Evolutionary conservation across 1,140 invertebrate genomes (phyloP), one percentile per base, ranked within the genome.

Genomic region (Hesperophylax magnus): DNA sequence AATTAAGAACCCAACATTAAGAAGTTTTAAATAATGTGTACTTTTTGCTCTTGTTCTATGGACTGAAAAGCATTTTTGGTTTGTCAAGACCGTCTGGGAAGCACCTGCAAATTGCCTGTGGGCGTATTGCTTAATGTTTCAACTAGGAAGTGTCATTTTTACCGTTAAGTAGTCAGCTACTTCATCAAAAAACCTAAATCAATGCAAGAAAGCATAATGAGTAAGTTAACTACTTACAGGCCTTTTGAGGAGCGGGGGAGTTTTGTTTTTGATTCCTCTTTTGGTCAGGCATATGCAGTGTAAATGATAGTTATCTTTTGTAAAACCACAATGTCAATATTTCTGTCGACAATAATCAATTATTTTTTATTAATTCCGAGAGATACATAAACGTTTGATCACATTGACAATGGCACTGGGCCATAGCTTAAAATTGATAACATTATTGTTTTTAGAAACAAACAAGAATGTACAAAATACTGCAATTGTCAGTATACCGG

Each of bases 61-160:
- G 14, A 47, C 39, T 47, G 11, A 11, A 14, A 11, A 1, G 39
- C 8, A 8, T 47, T 47, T 47, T 47, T 47, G 9, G 11, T 47
- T 47, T 47, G 39, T 11, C 39, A 47, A 47, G 39, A 11, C 20
- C 9, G 54, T 75, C 24, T 58, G 24, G 61, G n/a, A n/a, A 60
- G 6, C 72, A 76, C 72, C 72, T 76, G 72, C 72, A 76, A 47
- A 58, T 76, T 60, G 72, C 72, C 54, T 18, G 72, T 76, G 72
- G 72, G 72, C 56, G 72, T 31, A 52, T 53, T 53, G 39, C 69
- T 72, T 56, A 72, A 72, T 72, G 69, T 72, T 54, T 56, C 20
- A 17, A 31, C 39, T 72, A 20, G 17, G 11, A 52, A 53, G 52
- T 54, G 18, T 20, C 69, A n/a, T 22, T 22, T 27, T n/a, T 22